Base-by-base conservation (phyloP, 37 sponge, comb jelly and placozoan species). In the Crambe crambe region DNA sequence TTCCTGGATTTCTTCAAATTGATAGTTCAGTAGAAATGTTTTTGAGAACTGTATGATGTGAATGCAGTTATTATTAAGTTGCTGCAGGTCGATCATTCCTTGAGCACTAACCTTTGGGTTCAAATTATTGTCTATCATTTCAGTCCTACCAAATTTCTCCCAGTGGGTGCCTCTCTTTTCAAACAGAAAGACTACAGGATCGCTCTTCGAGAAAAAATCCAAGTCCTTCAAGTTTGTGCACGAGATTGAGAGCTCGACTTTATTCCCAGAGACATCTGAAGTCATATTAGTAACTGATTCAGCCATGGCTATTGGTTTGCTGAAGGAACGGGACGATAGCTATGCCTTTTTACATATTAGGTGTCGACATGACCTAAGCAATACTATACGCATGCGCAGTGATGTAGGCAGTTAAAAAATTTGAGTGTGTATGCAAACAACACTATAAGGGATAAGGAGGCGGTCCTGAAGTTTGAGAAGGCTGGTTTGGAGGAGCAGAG, bases 121-220 rank as follows among this genome's bases (percentile, higher is more conserved):
- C 26, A 93, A 86, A 60, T 86, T 96, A 79, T 96, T 87, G 2
- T 87, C 81, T 40, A 93, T 87, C 64, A 96, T 85, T 84, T 96
- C 96, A 21, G 93, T 96, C 35, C 76, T 68, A 2, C 86, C 96
- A 9, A 87, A 18, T 62, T 81, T 86, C 0, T 59, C 44, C 90
- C 91, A 93, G 2, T 67, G 42, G 8, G 37, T 25, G 12, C 80
- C 84, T 32, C 42, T 68, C 37, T 83, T 60, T 68, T 77, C 78
- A 64, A 74, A 92, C 23, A 96, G 64, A 36, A 93, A 89, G 31
- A 83, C 83, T 51, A 76, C 62, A 29, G 96, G 96, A 68, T 96
- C 96, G 58, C 94, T 93, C 83, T 96, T 96, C 36, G 96, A 96
- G 78, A 96, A 93, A 21, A 76, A 29, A 63, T 96, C 96, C 80